phyloP scores from a whole-genome alignment of 2,797 vertebrate species.

The Platyrinchus mystaceus region DNA sequence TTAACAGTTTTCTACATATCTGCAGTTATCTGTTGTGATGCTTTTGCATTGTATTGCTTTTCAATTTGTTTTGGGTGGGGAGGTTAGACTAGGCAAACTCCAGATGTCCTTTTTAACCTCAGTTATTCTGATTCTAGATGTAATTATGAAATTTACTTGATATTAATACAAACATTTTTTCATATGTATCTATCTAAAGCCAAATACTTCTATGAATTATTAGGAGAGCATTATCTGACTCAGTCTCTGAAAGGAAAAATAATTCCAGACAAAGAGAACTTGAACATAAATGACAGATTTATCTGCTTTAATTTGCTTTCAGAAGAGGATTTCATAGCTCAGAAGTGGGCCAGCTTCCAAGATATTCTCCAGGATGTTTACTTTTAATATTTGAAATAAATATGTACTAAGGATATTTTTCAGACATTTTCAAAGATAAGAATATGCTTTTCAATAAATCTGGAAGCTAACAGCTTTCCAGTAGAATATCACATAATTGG shows the following conservation, averaged over 20 bases:
- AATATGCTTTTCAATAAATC: background rate
- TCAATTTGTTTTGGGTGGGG: background rate
- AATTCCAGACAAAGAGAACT: conserved; percentile 12
- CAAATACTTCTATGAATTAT: background rate
- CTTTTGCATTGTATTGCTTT: background rate
- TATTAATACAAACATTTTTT: background rate
- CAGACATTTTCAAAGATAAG: background rate
- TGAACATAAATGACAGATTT: conserved; percentile 8
- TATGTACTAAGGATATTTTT: background rate
- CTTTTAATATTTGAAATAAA: conserved; percentile 37
- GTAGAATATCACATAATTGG: background rate
- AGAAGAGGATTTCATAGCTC: background rate
- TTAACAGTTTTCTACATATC: background rate
- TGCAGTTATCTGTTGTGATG: background rate
- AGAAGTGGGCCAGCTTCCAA: background rate
- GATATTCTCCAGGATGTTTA: background rate
- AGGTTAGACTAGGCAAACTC: background rate
- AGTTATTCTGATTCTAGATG: background rate
- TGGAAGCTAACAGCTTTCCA: background rate
- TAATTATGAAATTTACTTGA: background rate
- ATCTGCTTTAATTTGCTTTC: conserved; percentile 25
- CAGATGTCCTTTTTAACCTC: background rate
- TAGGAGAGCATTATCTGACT: background rate
- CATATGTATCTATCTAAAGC: background rate
- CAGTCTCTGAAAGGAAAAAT: background rate